Base-by-base conservation (phyloP, 30 jellyfish, hydroid and myxozoan species). In the Clytia hemisphaerica region DNA sequence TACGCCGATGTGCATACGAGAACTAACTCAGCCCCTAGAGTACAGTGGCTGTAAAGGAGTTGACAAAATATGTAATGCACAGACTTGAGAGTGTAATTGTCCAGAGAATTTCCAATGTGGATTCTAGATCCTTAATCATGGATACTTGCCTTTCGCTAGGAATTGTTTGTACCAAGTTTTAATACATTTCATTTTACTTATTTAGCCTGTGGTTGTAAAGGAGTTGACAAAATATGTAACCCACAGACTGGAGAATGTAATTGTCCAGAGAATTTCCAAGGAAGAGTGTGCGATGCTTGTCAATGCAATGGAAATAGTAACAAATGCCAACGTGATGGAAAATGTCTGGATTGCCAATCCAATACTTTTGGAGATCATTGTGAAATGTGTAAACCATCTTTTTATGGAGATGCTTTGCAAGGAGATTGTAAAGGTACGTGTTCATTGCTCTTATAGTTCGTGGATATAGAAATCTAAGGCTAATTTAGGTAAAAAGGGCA, bases 181-280 rank as follows among this genome's bases (percentile, higher is more conserved):
- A n/a, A n/a, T n/a, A n/a, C n/a, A n/a, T n/a, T n/a, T n/a, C n/a
- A n/a, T n/a, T n/a, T n/a, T n/a, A n/a, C n/a, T 14, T 9, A 45
- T 76, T 37, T 61, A 85, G 95, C 93, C 22, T 85, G 95, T 63
- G 79, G 82, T 34, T 85, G 95, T 76, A 76, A 78, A 54, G 95
- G 95, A 29, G 83, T 80, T 19, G 67, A 77, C 71, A 71, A 71
- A 49, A 50, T 71, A 14, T 85, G 95, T 67, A 77, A 85, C 45
- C 84, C 90, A 19, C 40, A 61, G 32, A 68, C 93, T 26, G 95
- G 95, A 5, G 22, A 25, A 12, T 85, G 95, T 48, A 69, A 69
- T 28, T 85, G 95, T n/a, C 95, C 95, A 19, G 45, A 55, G 45
- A 85, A 85, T 72, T 77, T 93, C 1, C 83, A 66, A 25, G 95